Evolutionary conservation across 2,113 vertebrate genomes (phyloP), one percentile per base, ranked within the genome.

Genomic region (Ammodytes marinus): DNA sequence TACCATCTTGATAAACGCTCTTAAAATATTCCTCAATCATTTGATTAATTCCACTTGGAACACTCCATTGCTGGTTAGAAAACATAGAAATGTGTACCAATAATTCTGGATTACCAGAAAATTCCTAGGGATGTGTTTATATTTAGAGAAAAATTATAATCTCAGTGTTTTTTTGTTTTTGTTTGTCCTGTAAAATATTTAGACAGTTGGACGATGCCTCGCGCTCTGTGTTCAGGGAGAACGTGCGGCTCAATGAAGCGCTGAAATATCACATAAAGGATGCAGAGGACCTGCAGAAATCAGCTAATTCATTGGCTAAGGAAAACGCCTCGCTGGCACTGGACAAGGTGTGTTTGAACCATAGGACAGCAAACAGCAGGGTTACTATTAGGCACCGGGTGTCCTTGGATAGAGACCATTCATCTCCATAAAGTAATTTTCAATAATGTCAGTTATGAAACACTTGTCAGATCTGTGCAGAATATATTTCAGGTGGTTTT

Each of bases 161-260:
- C 14, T 82, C 17, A 35, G n/a, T 39, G 43, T 17, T 39, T 50
- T 13, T 50, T 77, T 50, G 10, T 50, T 77, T 79, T 55, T 81
- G 43, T 89, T 77, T 87, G 43, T 64, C 14, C 53, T 79, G 27
- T 27, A 5, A 65, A 86, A 27, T 77, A 50, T 89, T 69, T 85
- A 98, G 97, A 82, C 95, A 96, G 84, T 71, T 97, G 91, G 95
- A 97, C 27, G 91, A 87, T 14, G 89, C 92, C 46, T 95, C 94
- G 12, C 95, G 91, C 84, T 90, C 93, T 6, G 95, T 96, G 80
- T 96, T 96, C 89, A 96, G 94, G 91, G 95, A 97, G 85, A 97
- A 95, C 11, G 69, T 96, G 64, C 91, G 86, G 76, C 94, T 97
- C 79, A 96, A 85, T 2, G 93, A 95, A 84, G 88, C 93, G 4